A percentile compares a stretch with the other conserved stretches of the same genome.
Conservation (phyloP, 2,888 invertebrate species). For the Eupithecia pulchellata region DNA sequence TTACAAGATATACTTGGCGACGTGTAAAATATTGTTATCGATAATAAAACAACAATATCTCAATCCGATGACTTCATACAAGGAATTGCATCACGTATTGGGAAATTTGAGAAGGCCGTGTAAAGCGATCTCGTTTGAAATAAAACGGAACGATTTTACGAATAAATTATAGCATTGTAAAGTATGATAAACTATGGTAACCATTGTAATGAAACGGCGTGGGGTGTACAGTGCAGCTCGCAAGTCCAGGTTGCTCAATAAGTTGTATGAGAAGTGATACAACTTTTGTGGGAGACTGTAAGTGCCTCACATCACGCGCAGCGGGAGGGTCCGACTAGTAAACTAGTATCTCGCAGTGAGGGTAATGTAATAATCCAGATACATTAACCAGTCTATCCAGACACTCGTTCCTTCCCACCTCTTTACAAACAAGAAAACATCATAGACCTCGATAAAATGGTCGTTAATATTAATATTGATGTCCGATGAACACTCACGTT, state of each 20-base stretch:
- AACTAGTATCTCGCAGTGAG: constrained; percentile 77
- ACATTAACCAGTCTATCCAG: constrained; percentile 69
- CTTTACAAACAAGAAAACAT: constrained; percentile 45
- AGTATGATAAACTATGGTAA: constrained; percentile 83
- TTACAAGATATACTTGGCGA: constrained; percentile 74
- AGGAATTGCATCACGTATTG: constrained; percentile 77
- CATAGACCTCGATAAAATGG: constrained; percentile 60
- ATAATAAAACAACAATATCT: constrained; percentile 77
- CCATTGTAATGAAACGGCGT: constrained; percentile 80
- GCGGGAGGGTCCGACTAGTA: constrained; percentile 79
- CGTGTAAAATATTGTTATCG: constrained; percentile 81
- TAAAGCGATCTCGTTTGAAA: constrained; percentile 74
- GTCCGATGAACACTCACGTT: constrained; percentile 79
- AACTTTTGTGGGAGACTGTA: constrained; percentile 67
- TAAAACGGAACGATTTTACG: constrained; percentile 77
- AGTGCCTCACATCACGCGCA: constrained; percentile 79
- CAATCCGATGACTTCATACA: constrained; percentile 70
- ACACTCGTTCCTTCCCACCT: constrained; percentile 51
- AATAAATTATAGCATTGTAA: constrained; percentile 84
- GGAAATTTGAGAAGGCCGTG: constrained; percentile 79
- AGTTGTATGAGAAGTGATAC: constrained; percentile 54
- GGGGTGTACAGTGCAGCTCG: constrained; percentile 66
- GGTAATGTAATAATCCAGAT: constrained; percentile 81
- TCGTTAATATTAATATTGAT: constrained; percentile 63
- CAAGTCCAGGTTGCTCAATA: constrained; percentile 57